Percentiles rank a stretch among this genome's conserved stretches.
phyloP scores from a whole-genome alignment of 1,140 invertebrate genomes.

The Aphelinus certus region DNA sequence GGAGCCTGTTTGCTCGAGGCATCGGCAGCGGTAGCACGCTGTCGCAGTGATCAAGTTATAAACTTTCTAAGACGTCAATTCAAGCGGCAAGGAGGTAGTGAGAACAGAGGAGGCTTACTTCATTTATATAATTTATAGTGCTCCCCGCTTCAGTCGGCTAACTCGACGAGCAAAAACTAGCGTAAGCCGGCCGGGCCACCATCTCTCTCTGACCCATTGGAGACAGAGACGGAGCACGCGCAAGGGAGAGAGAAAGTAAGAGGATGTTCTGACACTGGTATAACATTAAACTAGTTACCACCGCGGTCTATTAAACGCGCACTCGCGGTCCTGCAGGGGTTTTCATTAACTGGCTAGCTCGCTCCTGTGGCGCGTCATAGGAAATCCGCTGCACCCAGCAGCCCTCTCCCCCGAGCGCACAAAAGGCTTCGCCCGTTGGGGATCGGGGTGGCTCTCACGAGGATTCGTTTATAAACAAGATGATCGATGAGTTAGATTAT shows the following conservation, averaged over 20 bases:
- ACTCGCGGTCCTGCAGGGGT: constrained; percentile 39
- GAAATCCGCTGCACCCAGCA: too few species aligned
- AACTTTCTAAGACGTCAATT: constrained; percentile 57
- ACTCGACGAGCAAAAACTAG: constrained; percentile 26
- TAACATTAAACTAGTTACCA: constrained; percentile 57
- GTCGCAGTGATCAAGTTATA: constrained; percentile 57
- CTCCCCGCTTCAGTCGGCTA: constrained; percentile 47
- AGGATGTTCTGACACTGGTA: constrained; percentile 49
- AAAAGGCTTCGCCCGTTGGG: too few species aligned
- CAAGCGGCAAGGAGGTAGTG: constrained; percentile 37
- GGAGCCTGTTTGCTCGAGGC: too few species aligned
- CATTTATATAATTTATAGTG: constrained; percentile 62
- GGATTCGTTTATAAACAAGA: too few species aligned
- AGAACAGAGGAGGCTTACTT: constrained; percentile 48
- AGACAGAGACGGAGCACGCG: constrained; percentile 31
- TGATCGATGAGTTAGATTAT: too few species aligned
- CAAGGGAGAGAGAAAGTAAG: not conserved
- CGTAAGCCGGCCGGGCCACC: constrained; percentile 35
- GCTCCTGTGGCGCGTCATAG: too few species aligned
- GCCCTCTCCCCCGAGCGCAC: too few species aligned
- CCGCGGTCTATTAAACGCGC: constrained; percentile 45
- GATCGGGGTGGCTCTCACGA: too few species aligned
- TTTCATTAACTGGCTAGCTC: constrained; percentile 16
- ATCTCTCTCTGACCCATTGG: constrained; percentile 6
- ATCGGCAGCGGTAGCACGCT: not conserved